Base-by-base conservation (phyloP, 2,888 invertebrate genomes). In the Drosophila buzzatii region DNA sequence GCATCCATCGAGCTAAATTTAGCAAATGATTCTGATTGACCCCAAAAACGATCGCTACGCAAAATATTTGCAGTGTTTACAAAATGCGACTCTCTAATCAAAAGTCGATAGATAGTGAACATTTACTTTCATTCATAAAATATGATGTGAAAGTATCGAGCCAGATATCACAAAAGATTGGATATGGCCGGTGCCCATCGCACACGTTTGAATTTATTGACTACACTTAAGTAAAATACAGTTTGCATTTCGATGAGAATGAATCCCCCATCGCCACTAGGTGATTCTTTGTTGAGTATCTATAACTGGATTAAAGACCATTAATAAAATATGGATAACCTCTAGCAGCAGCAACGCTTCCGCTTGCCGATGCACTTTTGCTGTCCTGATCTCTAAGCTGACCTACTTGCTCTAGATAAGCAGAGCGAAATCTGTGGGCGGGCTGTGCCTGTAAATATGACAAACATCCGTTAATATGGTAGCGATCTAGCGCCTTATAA, bases 401-500 rank as follows among this genome's bases (percentile, higher is more conserved):
- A 88, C 87, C 82, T 68, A 87, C 55, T 87, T 83, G 51, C 63
- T 42, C 27, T 23, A 49, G 41, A 41, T 66, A 51, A 45, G 9
- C 49, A 31, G 39, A 56, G 45, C 47, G 37, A 60, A 57, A 76
- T 47, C 53, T 62, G 68, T 76, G 76, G 70, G 81, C 74, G 76
- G 77, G 70, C 61, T 56, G 39, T 42, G 55, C 51, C 64, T 65
- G 55, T 58, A 67, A 56, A 79, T 81, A 81, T 84, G 87, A 83
- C 67, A 76, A 76, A 59, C 57, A 68, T 76, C 66, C 64, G 60
- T 76, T 72, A 67, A 72, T 76, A 76, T 73, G 70, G 83, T 59
- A 70, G 64, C 57, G 39, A 76, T 80, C 55, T 71, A 58, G 56
- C 20, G 72, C 85, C 85, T 63, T 87, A 84, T 83, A 79, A 67